Percentiles rank a stretch among this genome's conserved stretches.
Evolutionary conservation across 2,113 vertebrate species (phyloP).

Genomic region (Malurus elegans): DNA sequence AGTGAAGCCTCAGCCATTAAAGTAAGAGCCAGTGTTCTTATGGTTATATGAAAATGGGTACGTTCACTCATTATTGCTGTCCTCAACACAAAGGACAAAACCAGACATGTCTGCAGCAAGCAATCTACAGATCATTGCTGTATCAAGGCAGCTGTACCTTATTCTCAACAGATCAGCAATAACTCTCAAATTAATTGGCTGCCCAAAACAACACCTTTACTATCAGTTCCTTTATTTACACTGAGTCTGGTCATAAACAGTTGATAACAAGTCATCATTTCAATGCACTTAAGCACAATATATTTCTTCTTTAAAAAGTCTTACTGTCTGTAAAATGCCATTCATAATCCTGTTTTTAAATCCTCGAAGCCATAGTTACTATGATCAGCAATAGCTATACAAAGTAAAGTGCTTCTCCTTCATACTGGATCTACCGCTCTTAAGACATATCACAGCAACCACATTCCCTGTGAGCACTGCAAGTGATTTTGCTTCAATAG

Average conservation of each 20-base stretch:
- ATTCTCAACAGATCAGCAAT: not conserved
- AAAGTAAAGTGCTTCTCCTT: not conserved
- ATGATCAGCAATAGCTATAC: not conserved
- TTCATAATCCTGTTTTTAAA: not conserved
- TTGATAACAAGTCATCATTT: not conserved
- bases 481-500: not conserved
- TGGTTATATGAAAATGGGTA: not conserved
- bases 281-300: rapidly evolving
- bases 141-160: not conserved
- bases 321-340: not conserved
- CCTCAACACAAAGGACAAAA: not conserved
- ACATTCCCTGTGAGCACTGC: not conserved
- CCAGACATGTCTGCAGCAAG: not conserved
- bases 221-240: not conserved
- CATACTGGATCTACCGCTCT: not conserved
- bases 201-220: not conserved
- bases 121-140: not conserved
- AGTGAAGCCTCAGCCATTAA: not conserved
- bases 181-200: not conserved
- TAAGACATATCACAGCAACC: not conserved
- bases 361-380: not conserved
- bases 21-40: not conserved
- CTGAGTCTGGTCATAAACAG: not conserved
- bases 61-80: not conserved
- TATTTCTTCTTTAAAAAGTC: not conserved